A percentile compares a stretch with the other conserved stretches of the same genome.
Conservation (phyloP, 2,888 invertebrate genomes). For the Eristalis arbustorum region DNA sequence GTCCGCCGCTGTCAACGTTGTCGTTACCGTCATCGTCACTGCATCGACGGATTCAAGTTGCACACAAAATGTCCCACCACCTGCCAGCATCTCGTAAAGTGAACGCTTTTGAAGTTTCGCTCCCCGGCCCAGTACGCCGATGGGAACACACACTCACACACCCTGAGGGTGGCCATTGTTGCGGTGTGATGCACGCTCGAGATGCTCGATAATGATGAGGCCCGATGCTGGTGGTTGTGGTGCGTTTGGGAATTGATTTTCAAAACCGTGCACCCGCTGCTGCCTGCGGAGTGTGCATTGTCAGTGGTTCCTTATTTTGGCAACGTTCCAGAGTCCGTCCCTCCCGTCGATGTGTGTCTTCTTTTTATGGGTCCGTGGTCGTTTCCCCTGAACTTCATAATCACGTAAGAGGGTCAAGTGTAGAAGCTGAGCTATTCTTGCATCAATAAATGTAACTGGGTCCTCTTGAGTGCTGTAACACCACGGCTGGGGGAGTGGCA, state of each 20-base stretch:
- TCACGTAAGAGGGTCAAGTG: conserved; percentile 56
- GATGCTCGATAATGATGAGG: conserved; percentile 24
- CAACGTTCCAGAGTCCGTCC: conserved; percentile 44
- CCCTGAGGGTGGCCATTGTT: conserved; percentile 2
- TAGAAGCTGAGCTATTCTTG: conserved; percentile 49
- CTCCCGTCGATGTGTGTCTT: neutral
- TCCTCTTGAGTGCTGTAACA: conserved; percentile 47
- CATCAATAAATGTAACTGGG: conserved; percentile 66
- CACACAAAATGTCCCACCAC: conserved; percentile 46
- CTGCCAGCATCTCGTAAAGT: conserved; percentile 24
- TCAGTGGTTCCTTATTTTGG: conserved; percentile 40
- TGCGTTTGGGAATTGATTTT: conserved; percentile 48
- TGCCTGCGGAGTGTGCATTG: neutral
- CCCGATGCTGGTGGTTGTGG: neutral
- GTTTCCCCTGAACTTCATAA: conserved; percentile 61
- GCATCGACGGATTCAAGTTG: conserved; percentile 36
- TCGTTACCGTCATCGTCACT: conserved; percentile 26
- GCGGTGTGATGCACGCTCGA: conserved; percentile 38
- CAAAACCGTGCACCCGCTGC: neutral
- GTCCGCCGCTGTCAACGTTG: neutral
- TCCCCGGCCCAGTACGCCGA: neutral
- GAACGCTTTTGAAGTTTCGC: conserved; percentile 30
- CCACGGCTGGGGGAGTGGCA: conserved; percentile 19
- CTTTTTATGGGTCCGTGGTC: conserved; percentile 5
- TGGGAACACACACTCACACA: neutral